Conservation (phyloP, 2,113 vertebrate species). For the Vanacampus margaritifer region DNA sequence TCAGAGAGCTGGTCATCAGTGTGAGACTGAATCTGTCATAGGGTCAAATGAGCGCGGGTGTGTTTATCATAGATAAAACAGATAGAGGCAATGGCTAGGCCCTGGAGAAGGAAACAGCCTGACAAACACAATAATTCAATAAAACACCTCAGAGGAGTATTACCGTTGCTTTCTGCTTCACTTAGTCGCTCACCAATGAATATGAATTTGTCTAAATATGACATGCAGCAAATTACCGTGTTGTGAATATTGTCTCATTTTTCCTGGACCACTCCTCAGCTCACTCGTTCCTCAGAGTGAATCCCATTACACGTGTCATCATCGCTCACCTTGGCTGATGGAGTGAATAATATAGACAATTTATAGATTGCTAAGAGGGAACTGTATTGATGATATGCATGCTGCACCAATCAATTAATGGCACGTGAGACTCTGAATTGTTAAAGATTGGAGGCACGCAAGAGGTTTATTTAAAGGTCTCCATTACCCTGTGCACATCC, state of each 20-base stretch:
- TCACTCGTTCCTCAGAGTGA: constrained; percentile 46
- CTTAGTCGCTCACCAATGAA: constrained; percentile 51
- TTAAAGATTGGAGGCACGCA: not conserved
- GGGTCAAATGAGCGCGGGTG: constrained; percentile 63
- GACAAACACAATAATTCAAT: constrained; percentile 73
- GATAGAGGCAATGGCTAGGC: constrained; percentile 46
- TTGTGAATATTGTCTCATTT: constrained; percentile 52
- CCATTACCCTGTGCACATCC: not conserved
- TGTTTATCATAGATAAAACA: constrained; percentile 47
- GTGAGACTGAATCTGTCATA: constrained; percentile 71
- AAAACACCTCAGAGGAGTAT: constrained; percentile 51
- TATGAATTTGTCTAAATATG: constrained; percentile 48
- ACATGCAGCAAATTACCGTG: constrained; percentile 19
- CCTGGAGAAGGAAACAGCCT: constrained; percentile 50
- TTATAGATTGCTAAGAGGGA: constrained; percentile 47
- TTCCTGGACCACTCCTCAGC: constrained; percentile 5
- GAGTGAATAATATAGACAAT: constrained; percentile 40
- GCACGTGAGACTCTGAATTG: constrained; percentile 25
- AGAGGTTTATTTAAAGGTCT: not conserved
- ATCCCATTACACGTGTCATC: constrained; percentile 61
- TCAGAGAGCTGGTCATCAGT: constrained; percentile 69
- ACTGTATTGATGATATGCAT: constrained; percentile 51
- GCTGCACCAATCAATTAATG: constrained; percentile 18
- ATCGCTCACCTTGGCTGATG: constrained; percentile 46
- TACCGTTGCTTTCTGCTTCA: constrained; percentile 35